phyloP scores from a whole-genome alignment of 2,797 vertebrate genomes.

The Amblyopsis hoosieri region DNA sequence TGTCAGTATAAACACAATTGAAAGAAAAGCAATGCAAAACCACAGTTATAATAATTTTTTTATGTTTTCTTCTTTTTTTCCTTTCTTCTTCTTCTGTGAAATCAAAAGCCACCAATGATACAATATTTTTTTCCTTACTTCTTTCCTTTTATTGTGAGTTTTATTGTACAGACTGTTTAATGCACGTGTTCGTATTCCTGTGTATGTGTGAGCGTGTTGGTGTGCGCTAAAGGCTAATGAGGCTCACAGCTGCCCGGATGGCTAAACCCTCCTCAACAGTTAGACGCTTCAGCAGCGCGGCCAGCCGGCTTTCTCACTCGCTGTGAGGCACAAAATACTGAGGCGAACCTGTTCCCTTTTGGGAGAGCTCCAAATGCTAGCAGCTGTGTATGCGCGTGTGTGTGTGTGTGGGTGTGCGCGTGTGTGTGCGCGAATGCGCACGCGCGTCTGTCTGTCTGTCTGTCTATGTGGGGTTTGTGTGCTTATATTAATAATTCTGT shows the following conservation, averaged over 20 bases:
- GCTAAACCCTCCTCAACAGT: slow-evolving; percentile 58
- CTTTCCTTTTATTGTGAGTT: slow-evolving; percentile 47
- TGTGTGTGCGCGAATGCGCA: neutral
- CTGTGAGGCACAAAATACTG: slow-evolving; percentile 50
- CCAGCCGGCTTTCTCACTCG: slow-evolving; percentile 52
- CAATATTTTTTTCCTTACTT: slow-evolving; percentile 32
- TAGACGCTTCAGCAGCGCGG: slow-evolving; percentile 50
- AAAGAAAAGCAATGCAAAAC: slow-evolving; percentile 46
- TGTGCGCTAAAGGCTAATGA: slow-evolving; percentile 59
- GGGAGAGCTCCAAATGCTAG: slow-evolving; percentile 66
- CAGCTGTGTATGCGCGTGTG: slow-evolving; percentile 56
- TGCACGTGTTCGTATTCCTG: slow-evolving; percentile 12
- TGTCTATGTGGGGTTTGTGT: slow-evolving; percentile 13
- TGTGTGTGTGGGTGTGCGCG: slow-evolving; percentile 18
- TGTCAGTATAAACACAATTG: slow-evolving; percentile 74
- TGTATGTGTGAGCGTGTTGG: slow-evolving; percentile 20
- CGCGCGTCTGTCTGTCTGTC: slow-evolving; percentile 8
- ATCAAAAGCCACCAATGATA: slow-evolving; percentile 38
- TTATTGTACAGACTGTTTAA: slow-evolving; percentile 19
- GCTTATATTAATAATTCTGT: slow-evolving; percentile 19
- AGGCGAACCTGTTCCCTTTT: slow-evolving; percentile 64
- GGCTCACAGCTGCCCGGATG: slow-evolving; percentile 66
- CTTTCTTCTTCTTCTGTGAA: slow-evolving; percentile 14
- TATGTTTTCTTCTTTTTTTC: slow-evolving; percentile 30
- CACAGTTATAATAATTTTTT: slow-evolving; percentile 60